Conservation (phyloP, 2,797 vertebrate species). For the Gadopsis marmoratus region DNA sequence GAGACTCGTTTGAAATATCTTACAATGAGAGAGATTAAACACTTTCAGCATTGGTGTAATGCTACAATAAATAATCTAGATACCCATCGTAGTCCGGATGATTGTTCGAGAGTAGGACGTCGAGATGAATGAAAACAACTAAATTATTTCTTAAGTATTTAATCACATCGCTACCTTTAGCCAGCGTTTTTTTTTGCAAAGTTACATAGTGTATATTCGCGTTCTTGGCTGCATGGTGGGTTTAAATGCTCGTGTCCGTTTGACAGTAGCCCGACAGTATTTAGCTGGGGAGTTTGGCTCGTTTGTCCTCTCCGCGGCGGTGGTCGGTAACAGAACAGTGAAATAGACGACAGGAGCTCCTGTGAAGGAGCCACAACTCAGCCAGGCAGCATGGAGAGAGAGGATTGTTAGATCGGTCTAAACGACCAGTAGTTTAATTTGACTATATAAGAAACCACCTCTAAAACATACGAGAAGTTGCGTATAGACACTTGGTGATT, state of each 20-base stretch:
- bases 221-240: not conserved
- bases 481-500: not conserved
- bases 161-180: not conserved
- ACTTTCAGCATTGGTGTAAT: not conserved
- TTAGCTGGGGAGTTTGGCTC: conserved; percentile 8
- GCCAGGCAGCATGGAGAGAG: conserved; percentile 17
- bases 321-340: conserved; percentile 3
- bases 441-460: not conserved
- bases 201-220: too few species aligned
- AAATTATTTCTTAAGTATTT: conserved; percentile 24
- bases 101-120: conserved; percentile 46
- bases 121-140: conserved; percentile 55
- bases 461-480: not conserved
- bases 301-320: conserved; percentile 14
- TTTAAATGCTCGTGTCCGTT: not conserved
- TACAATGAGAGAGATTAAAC: not conserved
- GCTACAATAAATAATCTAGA: not conserved
- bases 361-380: conserved; percentile 22
- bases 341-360: not conserved
- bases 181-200: not conserved
- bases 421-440: conserved; percentile 24
- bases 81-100: conserved; percentile 47
- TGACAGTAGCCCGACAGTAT: not conserved
- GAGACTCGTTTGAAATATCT: not conserved
- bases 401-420: conserved; percentile 25